Base-by-base conservation (phyloP, 2,888 invertebrate genomes). In the Fragum sueziense region DNA sequence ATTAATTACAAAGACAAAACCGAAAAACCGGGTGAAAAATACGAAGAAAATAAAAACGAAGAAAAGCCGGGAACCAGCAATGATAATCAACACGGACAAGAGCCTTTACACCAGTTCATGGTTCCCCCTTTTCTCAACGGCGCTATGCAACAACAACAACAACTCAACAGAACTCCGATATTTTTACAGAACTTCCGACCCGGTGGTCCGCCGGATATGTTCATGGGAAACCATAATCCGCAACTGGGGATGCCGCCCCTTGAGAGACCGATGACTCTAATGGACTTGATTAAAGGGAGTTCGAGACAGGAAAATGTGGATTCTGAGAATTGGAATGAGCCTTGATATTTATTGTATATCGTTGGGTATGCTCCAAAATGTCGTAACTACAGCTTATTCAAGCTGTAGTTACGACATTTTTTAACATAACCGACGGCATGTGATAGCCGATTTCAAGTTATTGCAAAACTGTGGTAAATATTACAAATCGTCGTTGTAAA, bases 251-350 rank as follows among this genome's bases (percentile, higher is more conserved):
- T 65, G 41, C 65, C 65, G 6, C 65, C 65, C 17, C 37, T 41
- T 11, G 25, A 37, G 2, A 37, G 41, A 2, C 65, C 65, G 7
- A 20, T 41, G 41, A 65, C 9, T 27, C 27, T 65, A 14, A 41
- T 65, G 65, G 65, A 65, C 27, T 11, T 65, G n/a, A 65, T 65
- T 14, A 37, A 65, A 22, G 65, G 65, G 22, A 65, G 41, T 9
- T 22, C 27, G 11, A 22, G 65, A n/a, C 22, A 37, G 3, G 62
- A 34, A 33, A 34, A 25, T 33, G 17, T n/a, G 29, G 62, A 62
- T 7, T 6, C 25, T 3, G 25, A 22, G n/a, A 57, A 57, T 25
- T 22, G 2, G 14, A 22, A 6, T 3, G 57, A 57, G 27, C 57
- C 57, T 14, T 57, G 25, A 52, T n/a, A n/a, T n/a, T n/a, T n/a